Conservation (phyloP, 2,113 vertebrate species). For the Coregonus clupeaformis region DNA sequence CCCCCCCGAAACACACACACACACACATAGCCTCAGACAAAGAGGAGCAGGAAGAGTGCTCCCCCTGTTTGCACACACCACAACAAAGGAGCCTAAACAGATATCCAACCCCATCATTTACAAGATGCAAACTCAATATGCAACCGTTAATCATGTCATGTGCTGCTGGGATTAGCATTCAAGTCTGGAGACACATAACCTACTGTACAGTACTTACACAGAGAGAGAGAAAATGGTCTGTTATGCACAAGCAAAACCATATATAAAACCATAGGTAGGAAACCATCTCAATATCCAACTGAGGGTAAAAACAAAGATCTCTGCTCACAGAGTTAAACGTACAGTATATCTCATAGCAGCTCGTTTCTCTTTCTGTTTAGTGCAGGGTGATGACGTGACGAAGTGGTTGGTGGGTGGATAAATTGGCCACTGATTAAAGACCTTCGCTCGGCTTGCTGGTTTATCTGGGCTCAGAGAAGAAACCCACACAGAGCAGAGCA, state of each 20-base stretch:
- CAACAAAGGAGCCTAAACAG: not conserved
- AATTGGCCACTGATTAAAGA: not conserved
- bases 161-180: not conserved
- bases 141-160: not conserved
- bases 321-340: too few species aligned
- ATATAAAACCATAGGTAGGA: too few species aligned
- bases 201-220: too few species aligned
- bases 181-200: not conserved
- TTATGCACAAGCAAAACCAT: too few species aligned
- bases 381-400: not conserved
- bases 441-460: not conserved
- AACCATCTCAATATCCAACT: too few species aligned
- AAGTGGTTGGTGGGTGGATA: not conserved
- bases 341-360: not conserved
- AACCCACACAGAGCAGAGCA: not conserved
- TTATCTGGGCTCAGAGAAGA: not conserved
- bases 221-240: too few species aligned
- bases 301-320: too few species aligned
- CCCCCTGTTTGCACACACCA: conserved; percentile 1
- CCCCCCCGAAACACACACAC: not conserved
- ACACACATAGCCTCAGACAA: not conserved
- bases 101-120: not conserved
- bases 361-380: not conserved
- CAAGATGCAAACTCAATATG: not conserved
- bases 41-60: not conserved